Evolutionary conservation across 2,888 invertebrate genomes (phyloP).

Genomic region (Tigriopus californicus): DNA sequence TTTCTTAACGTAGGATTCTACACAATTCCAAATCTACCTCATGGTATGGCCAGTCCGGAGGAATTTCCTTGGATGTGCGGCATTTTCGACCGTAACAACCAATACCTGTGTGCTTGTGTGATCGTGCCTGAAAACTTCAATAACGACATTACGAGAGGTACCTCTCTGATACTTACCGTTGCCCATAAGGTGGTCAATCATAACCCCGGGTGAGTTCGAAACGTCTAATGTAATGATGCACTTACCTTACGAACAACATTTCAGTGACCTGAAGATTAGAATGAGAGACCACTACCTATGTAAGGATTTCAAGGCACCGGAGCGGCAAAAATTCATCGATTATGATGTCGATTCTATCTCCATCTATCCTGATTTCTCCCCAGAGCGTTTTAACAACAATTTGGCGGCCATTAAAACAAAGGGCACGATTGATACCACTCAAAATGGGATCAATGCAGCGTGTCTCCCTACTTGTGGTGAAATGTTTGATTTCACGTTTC

Average conservation of each 20-base stretch:
- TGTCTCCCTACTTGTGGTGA: constrained; percentile 9
- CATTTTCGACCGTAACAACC: constrained; percentile 9
- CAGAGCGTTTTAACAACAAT: not conserved
- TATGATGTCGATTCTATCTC: not conserved
- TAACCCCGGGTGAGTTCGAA: not conserved
- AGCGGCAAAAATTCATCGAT: not conserved
- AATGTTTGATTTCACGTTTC: constrained; percentile 8
- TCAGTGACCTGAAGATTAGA: constrained; percentile 11
- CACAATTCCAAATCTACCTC: not conserved
- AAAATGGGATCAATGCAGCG: constrained; percentile 5
- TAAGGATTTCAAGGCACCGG: constrained; percentile 4
- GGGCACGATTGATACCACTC: not conserved
- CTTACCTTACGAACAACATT: too few relatives aligned
- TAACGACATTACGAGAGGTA: constrained; percentile 5
- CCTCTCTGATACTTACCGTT: constrained; percentile 7
- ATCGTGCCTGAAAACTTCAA: constrained; percentile 2
- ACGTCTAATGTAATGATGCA: too few relatives aligned
- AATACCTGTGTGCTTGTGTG: constrained; percentile 9
- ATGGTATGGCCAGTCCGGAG: constrained; percentile 8
- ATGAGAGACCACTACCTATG: constrained; percentile 1
- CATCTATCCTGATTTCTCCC: constrained; percentile 8
- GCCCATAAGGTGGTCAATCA: constrained; percentile 12
- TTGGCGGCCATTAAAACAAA: constrained; percentile 5
- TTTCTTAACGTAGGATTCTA: too few relatives aligned
- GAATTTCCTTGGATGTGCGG: constrained; percentile 15